Percentiles rank a stretch among this genome's conserved stretches.
phyloP scores from a whole-genome alignment of 2,888 invertebrate genomes.

The Monochamus alternatus region DNA sequence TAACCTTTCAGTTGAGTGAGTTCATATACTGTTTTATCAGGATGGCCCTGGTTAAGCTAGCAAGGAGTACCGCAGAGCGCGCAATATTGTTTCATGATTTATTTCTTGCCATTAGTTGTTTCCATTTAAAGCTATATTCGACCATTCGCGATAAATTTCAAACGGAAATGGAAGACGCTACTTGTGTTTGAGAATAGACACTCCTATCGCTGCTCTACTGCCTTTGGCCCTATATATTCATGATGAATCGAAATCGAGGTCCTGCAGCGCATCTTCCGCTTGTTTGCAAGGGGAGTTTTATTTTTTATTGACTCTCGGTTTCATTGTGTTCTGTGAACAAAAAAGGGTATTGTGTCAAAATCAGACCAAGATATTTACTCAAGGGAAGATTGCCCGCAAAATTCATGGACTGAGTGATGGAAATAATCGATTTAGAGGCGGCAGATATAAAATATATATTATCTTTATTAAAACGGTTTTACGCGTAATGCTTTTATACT shows the following conservation, averaged over 20 bases:
- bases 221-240: conserved; percentile 35
- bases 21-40: conserved; percentile 60
- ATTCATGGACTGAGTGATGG: too few species aligned
- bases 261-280: conserved; percentile 38
- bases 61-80: conserved; percentile 43
- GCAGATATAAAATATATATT: too few species aligned
- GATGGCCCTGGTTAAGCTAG: conserved; percentile 49
- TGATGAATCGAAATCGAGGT: conserved; percentile 38
- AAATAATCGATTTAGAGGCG: background rate
- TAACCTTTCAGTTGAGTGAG: conserved; percentile 60
- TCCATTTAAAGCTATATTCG: conserved; percentile 62
- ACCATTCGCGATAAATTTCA: conserved; percentile 59
- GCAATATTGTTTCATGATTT: conserved; percentile 64
- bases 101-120: conserved; percentile 64
- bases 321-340: conserved; percentile 13
- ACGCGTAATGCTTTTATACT: too few species aligned
- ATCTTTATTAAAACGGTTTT: too few species aligned
- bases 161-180: conserved; percentile 51
- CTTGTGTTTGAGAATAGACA: conserved; percentile 38
- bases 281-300: conserved; percentile 20
- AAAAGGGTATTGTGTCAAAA: conserved; percentile 10
- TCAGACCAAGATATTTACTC: background rate
- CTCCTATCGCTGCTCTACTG: conserved; percentile 33
- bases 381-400: too few species aligned
- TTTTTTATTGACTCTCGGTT: conserved; percentile 17